Base-by-base conservation (phyloP, 2,888 invertebrate genomes). In the Griposia aprilina region DNA sequence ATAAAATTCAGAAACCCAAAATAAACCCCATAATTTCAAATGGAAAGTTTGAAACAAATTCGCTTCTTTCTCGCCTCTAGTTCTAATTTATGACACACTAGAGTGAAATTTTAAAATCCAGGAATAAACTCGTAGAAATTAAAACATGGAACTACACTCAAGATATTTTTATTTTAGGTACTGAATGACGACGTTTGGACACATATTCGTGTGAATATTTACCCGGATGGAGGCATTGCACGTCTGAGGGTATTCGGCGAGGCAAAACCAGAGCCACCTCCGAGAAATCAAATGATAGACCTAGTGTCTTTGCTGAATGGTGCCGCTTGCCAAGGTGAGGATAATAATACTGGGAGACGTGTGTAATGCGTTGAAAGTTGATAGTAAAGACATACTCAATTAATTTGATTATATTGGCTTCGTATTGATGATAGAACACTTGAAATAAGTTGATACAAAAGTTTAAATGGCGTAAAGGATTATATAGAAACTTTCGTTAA, bases 191-290 rank as follows among this genome's bases (percentile, higher is more conserved):
- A 97, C 72, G 92, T 94, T 0, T 97, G 96, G 94, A 97, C 97
- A 0, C 97, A 97, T 86, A 92, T 98, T 10, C 94, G 97, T 8
- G 92, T 98, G 10, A 98, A 98, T 88, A 97, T 97, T 23, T 97
- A 94, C 89, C 98, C 98, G 0, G 98, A 98, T 86, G 98, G 98
- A 26, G 98, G 98, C 3, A 97, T 98, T 8, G 97, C 97, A 0
- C 94, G 98, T 62, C 93, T 98, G 0, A 93, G 97, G 59, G 97
- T 97, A 2, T 98, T 95, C 82, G 97, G 97, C 0, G 95, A 97
- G 84, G 97, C 97, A 0, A 93, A 91, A 67, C 95, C 97, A 2
- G 93, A 94, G 20, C 77, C 90, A 0, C 96, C 96, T 11, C 86
- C 92, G 17, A 87, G 89, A 65, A 92, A 97, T 36, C 95, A 94